phyloP scores from a whole-genome alignment of 2,797 vertebrate species.

The Pitangus sulphuratus region DNA sequence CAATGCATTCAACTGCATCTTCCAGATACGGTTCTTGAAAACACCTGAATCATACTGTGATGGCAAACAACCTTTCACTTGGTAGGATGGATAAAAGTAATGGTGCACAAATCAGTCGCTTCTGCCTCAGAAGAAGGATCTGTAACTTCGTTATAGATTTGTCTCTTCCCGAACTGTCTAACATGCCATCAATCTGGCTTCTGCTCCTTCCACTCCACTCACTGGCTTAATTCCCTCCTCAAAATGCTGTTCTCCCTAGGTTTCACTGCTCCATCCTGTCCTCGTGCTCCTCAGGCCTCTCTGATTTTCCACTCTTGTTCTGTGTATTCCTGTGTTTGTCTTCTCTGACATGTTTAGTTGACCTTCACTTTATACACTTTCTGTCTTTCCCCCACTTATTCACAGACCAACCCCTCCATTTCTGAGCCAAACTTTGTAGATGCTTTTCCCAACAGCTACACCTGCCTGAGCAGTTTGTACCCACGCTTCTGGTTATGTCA shows the following conservation, averaged over 20 bases:
- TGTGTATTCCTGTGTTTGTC: neutral
- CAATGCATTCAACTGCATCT: neutral
- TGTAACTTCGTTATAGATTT: neutral
- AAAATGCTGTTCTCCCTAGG: neutral
- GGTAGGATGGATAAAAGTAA: neutral
- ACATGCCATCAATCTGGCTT: neutral
- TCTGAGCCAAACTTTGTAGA: neutral
- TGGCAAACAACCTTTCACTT: neutral
- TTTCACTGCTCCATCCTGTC: neutral
- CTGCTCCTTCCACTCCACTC: neutral
- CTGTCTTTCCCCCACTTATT: neutral
- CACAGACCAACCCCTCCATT: neutral
- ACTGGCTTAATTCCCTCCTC: neutral
- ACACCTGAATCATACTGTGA: neutral
- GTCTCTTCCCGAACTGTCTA: neutral
- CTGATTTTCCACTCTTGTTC: neutral
- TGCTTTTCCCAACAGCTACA: neutral
- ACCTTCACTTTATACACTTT: neutral
- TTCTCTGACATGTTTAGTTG: neutral
- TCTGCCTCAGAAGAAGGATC: neutral
- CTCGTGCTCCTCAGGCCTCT: neutral
- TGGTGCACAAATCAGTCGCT: neutral
- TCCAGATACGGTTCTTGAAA: neutral
- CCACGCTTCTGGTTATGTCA: neutral
- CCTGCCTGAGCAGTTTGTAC: slow-evolving; percentile 34